Evolutionary conservation across 2,888 invertebrate species (phyloP).

Genomic region (Aromia moschata): DNA sequence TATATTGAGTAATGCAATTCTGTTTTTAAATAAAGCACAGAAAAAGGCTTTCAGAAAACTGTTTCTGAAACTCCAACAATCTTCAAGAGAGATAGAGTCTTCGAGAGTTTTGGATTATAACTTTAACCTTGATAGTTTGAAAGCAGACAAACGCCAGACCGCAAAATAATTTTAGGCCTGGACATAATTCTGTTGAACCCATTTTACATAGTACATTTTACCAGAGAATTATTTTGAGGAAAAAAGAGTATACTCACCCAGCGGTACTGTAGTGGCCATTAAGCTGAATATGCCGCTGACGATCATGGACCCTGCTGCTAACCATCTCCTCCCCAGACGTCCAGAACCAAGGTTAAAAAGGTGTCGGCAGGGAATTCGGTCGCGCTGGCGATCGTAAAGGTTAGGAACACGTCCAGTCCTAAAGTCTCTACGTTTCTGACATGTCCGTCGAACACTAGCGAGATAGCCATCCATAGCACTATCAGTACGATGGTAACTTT

Average conservation of each 20-base stretch:
- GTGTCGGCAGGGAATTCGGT: conserved; percentile 89
- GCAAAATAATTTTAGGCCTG: too few relatives aligned
- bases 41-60: too few relatives aligned
- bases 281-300: conserved; percentile 83
- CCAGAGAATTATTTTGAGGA: too few relatives aligned
- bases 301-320: conserved; percentile 84
- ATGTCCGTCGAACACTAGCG: conserved; percentile 87
- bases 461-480: conserved; percentile 90
- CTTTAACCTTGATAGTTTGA: too few relatives aligned
- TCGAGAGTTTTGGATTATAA: too few relatives aligned
- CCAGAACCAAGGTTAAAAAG: conserved; percentile 78
- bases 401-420: conserved; percentile 83
- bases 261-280: conserved; percentile 77
- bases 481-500: conserved; percentile 81
- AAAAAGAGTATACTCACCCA: conserved; percentile 64
- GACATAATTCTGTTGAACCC: too few relatives aligned
- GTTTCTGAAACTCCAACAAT: too few relatives aligned
- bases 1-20: too few relatives aligned
- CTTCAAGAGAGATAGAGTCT: too few relatives aligned
- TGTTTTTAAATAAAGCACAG: too few relatives aligned
- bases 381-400: conserved; percentile 84
- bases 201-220: too few relatives aligned
- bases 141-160: too few relatives aligned
- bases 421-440: conserved; percentile 87
- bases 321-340: conserved; percentile 86